These are phyloP conservation scores for Carlito syrichta DNA, from an alignment of 2,113 vertebrate genomes.

Conservation along the genomic window DNA sequence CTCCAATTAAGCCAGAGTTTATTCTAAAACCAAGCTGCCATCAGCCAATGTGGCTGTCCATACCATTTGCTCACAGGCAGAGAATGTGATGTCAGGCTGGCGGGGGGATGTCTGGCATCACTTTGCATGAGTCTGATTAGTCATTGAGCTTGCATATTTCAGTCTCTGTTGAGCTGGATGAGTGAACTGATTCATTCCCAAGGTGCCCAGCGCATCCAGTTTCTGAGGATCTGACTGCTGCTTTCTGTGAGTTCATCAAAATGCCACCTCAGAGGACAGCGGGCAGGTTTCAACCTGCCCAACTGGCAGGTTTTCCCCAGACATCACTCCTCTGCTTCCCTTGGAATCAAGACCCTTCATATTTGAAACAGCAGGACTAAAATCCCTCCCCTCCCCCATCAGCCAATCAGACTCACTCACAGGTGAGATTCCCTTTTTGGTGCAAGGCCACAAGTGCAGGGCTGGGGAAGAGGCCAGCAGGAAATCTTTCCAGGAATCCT, in stretches of 20 bases:
- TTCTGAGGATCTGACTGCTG: background rate
- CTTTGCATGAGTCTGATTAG: background rate
- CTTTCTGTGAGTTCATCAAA: background rate
- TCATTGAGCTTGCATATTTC: slow-evolving; percentile 7
- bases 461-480: background rate
- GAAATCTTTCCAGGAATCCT: background rate
- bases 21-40: background rate
- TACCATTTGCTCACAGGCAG: slow-evolving; percentile 29
- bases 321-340: background rate
- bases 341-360: background rate
- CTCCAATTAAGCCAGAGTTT: background rate
- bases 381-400: background rate
- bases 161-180: background rate
- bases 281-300: background rate
- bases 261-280: background rate
- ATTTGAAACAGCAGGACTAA: slow-evolving; percentile 16
- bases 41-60: background rate
- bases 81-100: slow-evolving; percentile 15
- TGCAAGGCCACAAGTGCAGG: background rate
- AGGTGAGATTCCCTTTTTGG: background rate
- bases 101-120: slow-evolving; percentile 27
- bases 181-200: background rate
- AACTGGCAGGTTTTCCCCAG: background rate
- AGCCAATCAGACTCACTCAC: background rate
- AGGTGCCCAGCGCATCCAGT: background rate